These are phyloP conservation scores for Aradophagus sp. DNA, from an alignment of 1,140 invertebrate genomes.

Conservation along the genomic window DNA sequence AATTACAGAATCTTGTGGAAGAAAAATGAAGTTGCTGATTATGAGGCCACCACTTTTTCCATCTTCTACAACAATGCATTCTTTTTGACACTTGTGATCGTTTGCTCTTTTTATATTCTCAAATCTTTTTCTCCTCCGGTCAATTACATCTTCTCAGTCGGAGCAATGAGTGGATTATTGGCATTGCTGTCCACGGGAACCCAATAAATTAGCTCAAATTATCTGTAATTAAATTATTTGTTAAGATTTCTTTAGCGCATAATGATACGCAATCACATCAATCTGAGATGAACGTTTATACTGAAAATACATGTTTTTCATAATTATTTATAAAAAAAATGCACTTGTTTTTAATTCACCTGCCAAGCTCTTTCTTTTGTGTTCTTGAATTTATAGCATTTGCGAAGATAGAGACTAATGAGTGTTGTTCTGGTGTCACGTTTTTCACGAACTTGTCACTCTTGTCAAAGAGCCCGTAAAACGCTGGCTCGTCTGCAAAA, in stretches of 20 bases:
- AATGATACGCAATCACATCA: no score
- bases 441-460: constrained; percentile 45
- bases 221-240: constrained; percentile 32
- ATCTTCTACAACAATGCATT: constrained; percentile 99
- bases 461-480: constrained; percentile 52
- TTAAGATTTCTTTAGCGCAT: no score
- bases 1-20: constrained; percentile 92
- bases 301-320: constrained; percentile 46
- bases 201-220: constrained; percentile 62
- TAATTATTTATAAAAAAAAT: constrained; percentile 53
- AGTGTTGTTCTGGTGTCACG: constrained; percentile 34
- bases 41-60: constrained; percentile 98
- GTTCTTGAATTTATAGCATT: constrained; percentile 3
- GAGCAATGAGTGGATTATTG: constrained; percentile 87
- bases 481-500: constrained; percentile 16
- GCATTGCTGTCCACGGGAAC: constrained; percentile 93
- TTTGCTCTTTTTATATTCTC: constrained; percentile 95
- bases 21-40: constrained; percentile 99
- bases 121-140: constrained; percentile 92
- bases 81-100: constrained; percentile 95
- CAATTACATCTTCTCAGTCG: constrained; percentile 94
- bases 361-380: constrained; percentile 21
- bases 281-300: no score
- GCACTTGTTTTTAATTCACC: constrained; percentile 15
- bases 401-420: constrained; percentile 28